Percentiles rank a stretch among this genome's conserved stretches.
phyloP scores from a whole-genome alignment of 2,888 invertebrate species.

The Sphaerophoria rueppellii region DNA sequence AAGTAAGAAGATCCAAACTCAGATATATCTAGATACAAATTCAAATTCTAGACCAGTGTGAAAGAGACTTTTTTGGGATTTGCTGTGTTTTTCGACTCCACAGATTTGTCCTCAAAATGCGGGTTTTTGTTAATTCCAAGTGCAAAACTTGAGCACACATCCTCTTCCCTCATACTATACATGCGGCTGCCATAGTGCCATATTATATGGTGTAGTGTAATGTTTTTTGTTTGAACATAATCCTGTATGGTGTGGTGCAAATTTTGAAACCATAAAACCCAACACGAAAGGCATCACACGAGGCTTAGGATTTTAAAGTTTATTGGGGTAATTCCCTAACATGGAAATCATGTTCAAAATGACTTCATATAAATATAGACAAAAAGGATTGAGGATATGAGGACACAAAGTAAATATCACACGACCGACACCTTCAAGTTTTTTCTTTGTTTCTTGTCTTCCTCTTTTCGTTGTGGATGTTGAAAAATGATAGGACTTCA shows the following conservation, averaged over 20 bases:
- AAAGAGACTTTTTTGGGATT: conserved; percentile 57
- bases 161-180: background rate
- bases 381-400: background rate
- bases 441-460: background rate
- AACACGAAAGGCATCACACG: conserved; percentile 70
- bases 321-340: conserved; percentile 68
- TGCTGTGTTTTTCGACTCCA: background rate
- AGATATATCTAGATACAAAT: conserved; percentile 45
- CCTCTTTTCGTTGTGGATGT: background rate
- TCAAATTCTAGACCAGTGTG: conserved; percentile 67
- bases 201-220: background rate
- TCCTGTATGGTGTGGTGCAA: conserved; percentile 50
- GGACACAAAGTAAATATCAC: background rate
- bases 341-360: conserved; percentile 68
- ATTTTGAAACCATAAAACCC: conserved; percentile 22
- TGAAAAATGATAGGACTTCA: conserved; percentile 24
- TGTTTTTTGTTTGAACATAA: conserved; percentile 45
- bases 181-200: background rate
- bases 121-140: conserved; percentile 73
- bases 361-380: conserved; percentile 38
- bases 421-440: conserved; percentile 21
- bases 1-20: conserved; percentile 45
- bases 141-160: conserved; percentile 70
- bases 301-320: conserved; percentile 71
- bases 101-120: conserved; percentile 48